Percentiles rank a stretch among this genome's conserved stretches.
phyloP scores from a whole-genome alignment of 2,888 invertebrate species.

The Lasioglossum morio region DNA sequence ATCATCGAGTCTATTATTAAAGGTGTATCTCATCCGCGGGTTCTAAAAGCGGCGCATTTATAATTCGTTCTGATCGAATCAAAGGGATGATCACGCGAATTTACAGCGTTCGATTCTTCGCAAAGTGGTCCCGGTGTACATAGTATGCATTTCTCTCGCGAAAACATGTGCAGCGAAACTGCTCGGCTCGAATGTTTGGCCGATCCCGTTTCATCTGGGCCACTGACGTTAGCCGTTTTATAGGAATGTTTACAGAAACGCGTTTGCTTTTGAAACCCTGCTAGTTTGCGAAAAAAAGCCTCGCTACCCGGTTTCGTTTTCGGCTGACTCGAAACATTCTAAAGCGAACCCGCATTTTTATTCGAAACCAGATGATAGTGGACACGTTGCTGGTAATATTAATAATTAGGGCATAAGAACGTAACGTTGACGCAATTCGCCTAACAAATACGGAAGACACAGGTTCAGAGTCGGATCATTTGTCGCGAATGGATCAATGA shows the following conservation, averaged over 20 bases:
- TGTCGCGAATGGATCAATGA: neutral
- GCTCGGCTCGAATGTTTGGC: conserved; percentile 50
- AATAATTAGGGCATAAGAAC: too few species aligned
- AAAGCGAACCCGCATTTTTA: neutral
- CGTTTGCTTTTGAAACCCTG: neutral
- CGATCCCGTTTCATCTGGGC: conserved; percentile 47
- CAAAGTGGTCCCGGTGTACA: neutral
- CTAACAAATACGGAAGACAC: neutral
- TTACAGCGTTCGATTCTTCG: neutral
- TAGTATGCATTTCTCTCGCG: conserved; percentile 10
- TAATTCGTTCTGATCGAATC: neutral
- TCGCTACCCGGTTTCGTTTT: neutral
- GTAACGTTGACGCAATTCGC: neutral
- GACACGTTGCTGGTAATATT: too few species aligned
- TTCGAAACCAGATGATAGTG: neutral
- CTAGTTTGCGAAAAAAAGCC: neutral
- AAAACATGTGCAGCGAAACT: conserved; percentile 33
- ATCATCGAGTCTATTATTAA: conserved; percentile 13
- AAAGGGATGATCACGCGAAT: neutral
- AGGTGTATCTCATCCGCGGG: neutral
- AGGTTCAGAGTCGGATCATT: neutral
- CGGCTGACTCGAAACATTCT: neutral
- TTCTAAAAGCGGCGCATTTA: neutral
- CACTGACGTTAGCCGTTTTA: conserved; percentile 21
- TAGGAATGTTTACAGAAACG: conserved; percentile 12